Percentiles rank a stretch among this genome's conserved stretches.
Evolutionary conservation across 2,888 invertebrate genomes (phyloP).

Genomic region (Himalopsyche anomala): DNA sequence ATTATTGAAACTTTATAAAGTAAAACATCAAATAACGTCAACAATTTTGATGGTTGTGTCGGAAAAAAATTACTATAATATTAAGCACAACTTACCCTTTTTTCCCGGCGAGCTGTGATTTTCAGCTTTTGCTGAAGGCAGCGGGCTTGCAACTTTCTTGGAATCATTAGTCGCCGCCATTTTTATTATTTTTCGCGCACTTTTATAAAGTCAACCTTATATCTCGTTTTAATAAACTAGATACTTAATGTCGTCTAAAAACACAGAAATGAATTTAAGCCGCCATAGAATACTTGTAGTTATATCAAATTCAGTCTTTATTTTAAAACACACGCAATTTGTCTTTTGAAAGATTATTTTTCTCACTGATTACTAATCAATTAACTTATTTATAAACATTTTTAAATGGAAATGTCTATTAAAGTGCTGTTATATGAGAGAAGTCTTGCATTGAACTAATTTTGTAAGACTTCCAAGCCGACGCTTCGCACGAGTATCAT

Average conservation of each 20-base stretch:
- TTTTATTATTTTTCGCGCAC: constrained; percentile 35
- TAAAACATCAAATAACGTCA: too few relatives aligned
- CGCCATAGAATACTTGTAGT: background rate
- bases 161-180: constrained; percentile 54
- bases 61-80: too few relatives aligned
- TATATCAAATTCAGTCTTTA: background rate
- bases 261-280: background rate
- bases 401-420: background rate
- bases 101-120: constrained; percentile 75
- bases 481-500: constrained; percentile 18
- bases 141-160: constrained; percentile 59
- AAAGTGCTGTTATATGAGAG: constrained; percentile 28
- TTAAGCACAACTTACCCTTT: constrained; percentile 71
- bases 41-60: too few relatives aligned
- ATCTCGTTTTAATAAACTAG: constrained; percentile 10
- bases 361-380: too few relatives aligned
- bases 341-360: too few relatives aligned
- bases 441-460: constrained; percentile 43
- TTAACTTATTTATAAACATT: too few relatives aligned
- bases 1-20: too few relatives aligned
- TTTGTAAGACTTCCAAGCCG: constrained; percentile 36
- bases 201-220: constrained; percentile 13
- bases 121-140: constrained; percentile 60
- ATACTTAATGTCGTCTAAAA: background rate
- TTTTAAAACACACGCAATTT: constrained; percentile 27